phyloP scores from a whole-genome alignment of 2,888 invertebrate genomes.

The Synergus gifuensis region DNA sequence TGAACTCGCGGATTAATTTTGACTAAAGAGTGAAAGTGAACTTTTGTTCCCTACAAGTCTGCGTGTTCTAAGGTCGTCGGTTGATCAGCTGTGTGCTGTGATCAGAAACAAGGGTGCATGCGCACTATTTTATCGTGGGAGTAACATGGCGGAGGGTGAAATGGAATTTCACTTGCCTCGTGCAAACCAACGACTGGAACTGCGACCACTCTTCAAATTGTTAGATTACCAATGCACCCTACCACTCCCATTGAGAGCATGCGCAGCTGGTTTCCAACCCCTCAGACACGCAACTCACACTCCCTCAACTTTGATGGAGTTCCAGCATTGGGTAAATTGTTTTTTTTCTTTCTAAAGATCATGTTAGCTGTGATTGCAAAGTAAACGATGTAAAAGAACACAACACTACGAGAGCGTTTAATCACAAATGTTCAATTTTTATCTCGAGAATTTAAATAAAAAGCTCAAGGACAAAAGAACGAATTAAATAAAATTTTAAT shows the following conservation, averaged over 20 bases:
- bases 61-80: constrained; percentile 15
- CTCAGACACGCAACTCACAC: not conserved
- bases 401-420: not conserved
- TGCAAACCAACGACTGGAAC: constrained; percentile 22
- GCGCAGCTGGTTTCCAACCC: constrained; percentile 25
- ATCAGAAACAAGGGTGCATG: constrained; percentile 37
- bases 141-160: constrained; percentile 9
- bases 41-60: not conserved
- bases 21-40: not conserved
- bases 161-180: not conserved
- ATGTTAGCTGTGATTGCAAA: constrained; percentile 1
- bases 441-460: not conserved
- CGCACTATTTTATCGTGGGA: constrained; percentile 34
- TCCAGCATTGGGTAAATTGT: not conserved
- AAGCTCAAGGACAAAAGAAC: not conserved
- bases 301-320: not conserved
- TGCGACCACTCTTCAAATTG: constrained; percentile 31
- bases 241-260: constrained; percentile 26
- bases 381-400: constrained; percentile 1
- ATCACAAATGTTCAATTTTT: not conserved
- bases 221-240: constrained; percentile 17
- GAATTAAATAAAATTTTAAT: not conserved
- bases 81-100: constrained; percentile 47
- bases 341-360: constrained; percentile 9
- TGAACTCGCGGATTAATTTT: not conserved